phyloP scores from a whole-genome alignment of 2,113 vertebrate species.

The Orycteropus afer region DNA sequence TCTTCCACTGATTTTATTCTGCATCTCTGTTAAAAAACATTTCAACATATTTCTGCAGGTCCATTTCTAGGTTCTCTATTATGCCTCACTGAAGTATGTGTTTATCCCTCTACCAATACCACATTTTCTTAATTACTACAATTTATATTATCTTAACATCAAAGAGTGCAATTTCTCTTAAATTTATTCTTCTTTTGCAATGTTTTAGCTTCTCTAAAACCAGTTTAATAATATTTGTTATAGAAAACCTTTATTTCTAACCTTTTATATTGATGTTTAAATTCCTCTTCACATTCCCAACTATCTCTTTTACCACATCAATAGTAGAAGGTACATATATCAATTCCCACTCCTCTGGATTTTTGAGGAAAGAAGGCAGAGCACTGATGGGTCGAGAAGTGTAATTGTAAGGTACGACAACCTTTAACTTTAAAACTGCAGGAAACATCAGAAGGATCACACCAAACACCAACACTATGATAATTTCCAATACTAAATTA shows the following conservation, averaged over 20 bases:
- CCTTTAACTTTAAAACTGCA: not conserved
- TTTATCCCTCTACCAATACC: not conserved
- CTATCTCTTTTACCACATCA: slow-evolving; percentile 57
- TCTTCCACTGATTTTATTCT: not conserved
- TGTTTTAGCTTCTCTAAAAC: slow-evolving; percentile 12
- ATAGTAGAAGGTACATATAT: slow-evolving; percentile 60
- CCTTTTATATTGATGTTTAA: slow-evolving; percentile 70
- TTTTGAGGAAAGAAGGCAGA: slow-evolving; percentile 49
- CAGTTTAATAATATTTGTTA: not conserved
- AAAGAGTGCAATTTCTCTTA: not conserved
- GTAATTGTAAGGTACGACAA: not conserved
- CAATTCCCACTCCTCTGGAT: slow-evolving; percentile 57
- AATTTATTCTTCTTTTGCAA: slow-evolving; percentile 6
- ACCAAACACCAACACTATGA: slow-evolving; percentile 33
- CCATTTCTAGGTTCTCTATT: not conserved
- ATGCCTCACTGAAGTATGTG: not conserved
- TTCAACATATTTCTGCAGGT: not conserved
- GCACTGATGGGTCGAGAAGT: slow-evolving; percentile 15
- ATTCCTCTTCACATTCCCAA: slow-evolving; percentile 57
- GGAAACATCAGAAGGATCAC: slow-evolving; percentile 30
- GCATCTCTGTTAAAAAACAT: not conserved
- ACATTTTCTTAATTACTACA: not conserved
- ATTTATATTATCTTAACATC: not conserved
- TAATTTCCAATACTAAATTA: slow-evolving; percentile 43
- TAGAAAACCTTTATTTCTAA: slow-evolving; percentile 58